Percentiles rank a stretch among this genome's conserved stretches.
These are phyloP conservation scores for Mimumesa dahlbomi DNA, from an alignment of 2,888 invertebrate species.

Conservation along the genomic window DNA sequence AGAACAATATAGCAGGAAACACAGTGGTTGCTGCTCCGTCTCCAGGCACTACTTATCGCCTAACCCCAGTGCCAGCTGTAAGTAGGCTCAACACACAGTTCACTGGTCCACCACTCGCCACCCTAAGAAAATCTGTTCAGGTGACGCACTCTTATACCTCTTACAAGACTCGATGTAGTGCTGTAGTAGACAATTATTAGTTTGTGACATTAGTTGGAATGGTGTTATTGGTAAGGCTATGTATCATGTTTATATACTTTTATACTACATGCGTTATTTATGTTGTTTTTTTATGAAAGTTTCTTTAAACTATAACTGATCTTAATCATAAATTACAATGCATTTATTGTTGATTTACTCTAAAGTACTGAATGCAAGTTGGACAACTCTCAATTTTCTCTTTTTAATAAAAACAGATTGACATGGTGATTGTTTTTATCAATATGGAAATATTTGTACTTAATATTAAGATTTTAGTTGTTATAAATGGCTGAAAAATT, in stretches of 20 bases:
- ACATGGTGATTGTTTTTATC: background rate
- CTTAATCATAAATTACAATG: background rate
- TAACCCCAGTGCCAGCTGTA: conserved; percentile 93
- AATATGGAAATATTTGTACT: conserved; percentile 1
- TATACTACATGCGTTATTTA: conserved; percentile 20
- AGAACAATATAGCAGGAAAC: conserved; percentile 78
- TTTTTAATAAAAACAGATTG: conserved; percentile 4
- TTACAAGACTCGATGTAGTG: conserved; percentile 78
- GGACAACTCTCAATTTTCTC: conserved; percentile 11
- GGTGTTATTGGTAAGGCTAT: conserved; percentile 65
- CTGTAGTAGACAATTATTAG: conserved; percentile 72
- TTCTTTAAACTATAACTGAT: conserved; percentile 10
- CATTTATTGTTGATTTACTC: conserved; percentile 8
- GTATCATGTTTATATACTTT: conserved; percentile 49
- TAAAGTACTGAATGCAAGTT: conserved; percentile 13
- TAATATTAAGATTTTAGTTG: conserved; percentile 11
- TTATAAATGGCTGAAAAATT: conserved; percentile 14
- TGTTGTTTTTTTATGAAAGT: conserved; percentile 19
- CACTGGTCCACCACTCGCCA: conserved; percentile 84
- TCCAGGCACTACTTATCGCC: conserved; percentile 86
- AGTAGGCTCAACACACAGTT: conserved; percentile 86
- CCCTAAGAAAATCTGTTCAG: conserved; percentile 82
- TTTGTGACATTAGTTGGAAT: conserved; percentile 69
- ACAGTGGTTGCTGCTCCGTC: conserved; percentile 74
- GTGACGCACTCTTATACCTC: conserved; percentile 78